phyloP scores from a whole-genome alignment of 2,113 vertebrate genomes.

The Cheirogaleus medius region DNA sequence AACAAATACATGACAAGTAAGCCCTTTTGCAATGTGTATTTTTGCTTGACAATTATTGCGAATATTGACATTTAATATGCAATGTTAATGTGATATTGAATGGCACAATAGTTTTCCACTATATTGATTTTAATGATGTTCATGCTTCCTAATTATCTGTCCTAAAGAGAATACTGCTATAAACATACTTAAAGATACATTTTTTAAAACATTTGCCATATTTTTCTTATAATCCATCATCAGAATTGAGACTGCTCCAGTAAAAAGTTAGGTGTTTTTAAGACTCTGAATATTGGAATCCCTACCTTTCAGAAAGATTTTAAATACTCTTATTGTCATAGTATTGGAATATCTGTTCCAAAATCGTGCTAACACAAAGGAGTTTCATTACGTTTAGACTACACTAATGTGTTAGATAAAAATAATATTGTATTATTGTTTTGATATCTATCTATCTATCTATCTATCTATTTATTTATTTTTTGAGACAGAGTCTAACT shows the following conservation, averaged over 20 bases:
- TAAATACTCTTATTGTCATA: not conserved
- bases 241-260: not conserved
- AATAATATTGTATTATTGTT: not conserved
- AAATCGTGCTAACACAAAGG: not conserved
- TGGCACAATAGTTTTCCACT: slow-evolving; percentile 9
- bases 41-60: not conserved
- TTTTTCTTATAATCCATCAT: not conserved
- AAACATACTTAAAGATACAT: not conserved
- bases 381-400: not conserved
- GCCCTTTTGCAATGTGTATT: not conserved
- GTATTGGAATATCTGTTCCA: not conserved
- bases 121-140: slow-evolving; percentile 3
- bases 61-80: slow-evolving; percentile 26
- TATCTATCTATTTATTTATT: too few species aligned
- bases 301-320: not conserved
- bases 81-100: slow-evolving; percentile 38
- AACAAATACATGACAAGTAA: not conserved
- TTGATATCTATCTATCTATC: not conserved
- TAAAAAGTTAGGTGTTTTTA: not conserved
- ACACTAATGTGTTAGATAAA: not conserved
- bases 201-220: not conserved
- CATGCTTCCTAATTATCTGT: slow-evolving; percentile 29
- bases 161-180: not conserved
- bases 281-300: not conserved
- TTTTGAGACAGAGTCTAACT: too few species aligned